A percentile compares a stretch with the other conserved stretches of the same genome.
Evolutionary conservation across 2,888 invertebrate species (phyloP).

Genomic region (Rotaria magnacalcarata): DNA sequence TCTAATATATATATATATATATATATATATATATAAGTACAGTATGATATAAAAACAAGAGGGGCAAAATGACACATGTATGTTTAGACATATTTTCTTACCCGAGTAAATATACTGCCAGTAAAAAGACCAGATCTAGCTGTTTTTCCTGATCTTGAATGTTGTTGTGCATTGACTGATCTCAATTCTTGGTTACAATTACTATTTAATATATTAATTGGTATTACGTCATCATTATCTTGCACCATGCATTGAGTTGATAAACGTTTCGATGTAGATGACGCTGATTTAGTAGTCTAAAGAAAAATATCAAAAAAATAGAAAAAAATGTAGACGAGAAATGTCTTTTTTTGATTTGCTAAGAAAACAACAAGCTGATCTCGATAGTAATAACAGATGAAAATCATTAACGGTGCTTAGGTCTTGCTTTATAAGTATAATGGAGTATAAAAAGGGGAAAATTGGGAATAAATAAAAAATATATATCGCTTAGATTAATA

Average conservation of each 20-base stretch:
- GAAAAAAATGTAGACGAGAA: background rate
- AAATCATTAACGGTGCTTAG: background rate
- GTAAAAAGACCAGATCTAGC: background rate
- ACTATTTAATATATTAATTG: background rate
- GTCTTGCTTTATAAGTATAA: background rate
- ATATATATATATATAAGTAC: background rate
- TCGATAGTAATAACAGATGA: background rate
- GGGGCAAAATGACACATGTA: background rate
- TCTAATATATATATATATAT: background rate
- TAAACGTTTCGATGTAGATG: background rate
- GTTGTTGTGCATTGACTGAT: background rate
- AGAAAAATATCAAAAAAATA: background rate
- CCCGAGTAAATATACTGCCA: constrained; percentile 5
- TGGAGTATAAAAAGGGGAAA: background rate
- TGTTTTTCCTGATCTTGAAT: background rate
- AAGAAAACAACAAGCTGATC: constrained; percentile 5
- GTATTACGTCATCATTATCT: background rate
- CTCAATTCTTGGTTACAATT: background rate
- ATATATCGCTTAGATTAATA: background rate
- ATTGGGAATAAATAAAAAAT: background rate
- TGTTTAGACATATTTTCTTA: background rate
- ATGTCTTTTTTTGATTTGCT: background rate
- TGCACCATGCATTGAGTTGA: constrained; percentile 13
- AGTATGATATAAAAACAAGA: background rate
- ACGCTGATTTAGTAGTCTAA: background rate